phyloP scores from a whole-genome alignment of 2,113 vertebrate species.

The Syngnathus floridae region DNA sequence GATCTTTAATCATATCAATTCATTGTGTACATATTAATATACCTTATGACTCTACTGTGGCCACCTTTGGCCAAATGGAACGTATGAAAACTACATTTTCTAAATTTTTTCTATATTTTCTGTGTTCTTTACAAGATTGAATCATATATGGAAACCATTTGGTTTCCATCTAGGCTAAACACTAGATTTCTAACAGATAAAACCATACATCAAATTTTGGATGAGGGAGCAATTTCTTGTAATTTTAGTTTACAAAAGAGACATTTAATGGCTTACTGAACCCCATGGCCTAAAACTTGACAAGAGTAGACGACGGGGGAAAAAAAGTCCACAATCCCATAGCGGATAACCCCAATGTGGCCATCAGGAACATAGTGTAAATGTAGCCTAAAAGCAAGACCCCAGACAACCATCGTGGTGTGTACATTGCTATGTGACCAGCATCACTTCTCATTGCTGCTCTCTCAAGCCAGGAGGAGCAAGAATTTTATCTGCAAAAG shows the following conservation, averaged over 20 bases:
- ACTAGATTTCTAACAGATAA: too few species aligned
- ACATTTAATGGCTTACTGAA: too few species aligned
- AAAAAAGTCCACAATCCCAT: background rate
- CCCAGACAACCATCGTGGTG: conserved; percentile 11
- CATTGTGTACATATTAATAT: background rate
- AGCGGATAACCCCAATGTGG: background rate
- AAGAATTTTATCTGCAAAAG: conserved; percentile 49
- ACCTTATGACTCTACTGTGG: background rate
- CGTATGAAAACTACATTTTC: too few species aligned
- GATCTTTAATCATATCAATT: background rate
- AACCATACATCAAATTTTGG: too few species aligned
- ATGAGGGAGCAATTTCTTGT: too few species aligned
- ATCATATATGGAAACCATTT: background rate
- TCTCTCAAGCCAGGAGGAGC: conserved; percentile 8
- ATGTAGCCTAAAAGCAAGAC: background rate
- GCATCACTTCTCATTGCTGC: conserved; percentile 21
- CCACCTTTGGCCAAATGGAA: background rate
- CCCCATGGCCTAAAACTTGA: too few species aligned
- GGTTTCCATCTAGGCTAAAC: background rate
- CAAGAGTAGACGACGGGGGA: too few species aligned
- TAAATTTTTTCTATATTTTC: too few species aligned
- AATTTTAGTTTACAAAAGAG: too few species aligned
- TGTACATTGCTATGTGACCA: conserved; percentile 30
- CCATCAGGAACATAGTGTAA: background rate
- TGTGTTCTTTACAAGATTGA: too few species aligned